Evolutionary conservation across 2,113 vertebrate species (phyloP), one percentile per base, ranked within the genome.

Genomic region (Daboia siamensis): DNA sequence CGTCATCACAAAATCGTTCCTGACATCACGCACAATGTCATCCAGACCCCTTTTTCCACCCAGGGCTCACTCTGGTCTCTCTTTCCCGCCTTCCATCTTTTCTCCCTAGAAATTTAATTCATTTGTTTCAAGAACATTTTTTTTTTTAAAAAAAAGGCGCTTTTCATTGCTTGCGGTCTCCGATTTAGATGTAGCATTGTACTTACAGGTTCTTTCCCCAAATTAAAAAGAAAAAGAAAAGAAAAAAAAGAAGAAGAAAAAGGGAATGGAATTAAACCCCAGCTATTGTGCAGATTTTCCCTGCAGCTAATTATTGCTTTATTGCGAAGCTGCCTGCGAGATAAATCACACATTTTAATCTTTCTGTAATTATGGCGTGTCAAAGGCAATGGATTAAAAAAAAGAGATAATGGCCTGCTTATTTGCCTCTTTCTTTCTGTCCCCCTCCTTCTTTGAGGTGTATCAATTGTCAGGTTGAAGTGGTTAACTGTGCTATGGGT

Each of bases 391-490:
- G 46, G 92, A 92, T 92, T 91, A 86, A 84, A 93, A 84, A 93
- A 59, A 93, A 86, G 86, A 93, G 90, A 91, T 93, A 92, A 94
- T 91, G 80, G 52, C 59, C 59, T 90, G 89, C 61, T 54, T 59
- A n/a, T 91, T 90, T 69, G 7, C 39, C n/a, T 33, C 15, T 80
- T 80, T 80, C 69, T 80, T 39, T 93, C 80, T 87, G 54, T 80
- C 88, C 48, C n/a, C 44, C 39, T 51, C 80, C 88, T 51, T 44
- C 88, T 91, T 6, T 23, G 33, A 29, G 9, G 88, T n/a, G 54
- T 87, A 69, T 56, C 29, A 33, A 54, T 52, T 92, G 88, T 80
- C 84, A 84, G 54, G 61, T n/a, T 64, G 54, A 92, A 87, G 84
- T 88, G 61, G 61, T 87, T 92, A 85, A 74, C 29, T 0, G 2